Conservation (phyloP, 2,888 invertebrate species). For the Lumbricus terrestris region DNA sequence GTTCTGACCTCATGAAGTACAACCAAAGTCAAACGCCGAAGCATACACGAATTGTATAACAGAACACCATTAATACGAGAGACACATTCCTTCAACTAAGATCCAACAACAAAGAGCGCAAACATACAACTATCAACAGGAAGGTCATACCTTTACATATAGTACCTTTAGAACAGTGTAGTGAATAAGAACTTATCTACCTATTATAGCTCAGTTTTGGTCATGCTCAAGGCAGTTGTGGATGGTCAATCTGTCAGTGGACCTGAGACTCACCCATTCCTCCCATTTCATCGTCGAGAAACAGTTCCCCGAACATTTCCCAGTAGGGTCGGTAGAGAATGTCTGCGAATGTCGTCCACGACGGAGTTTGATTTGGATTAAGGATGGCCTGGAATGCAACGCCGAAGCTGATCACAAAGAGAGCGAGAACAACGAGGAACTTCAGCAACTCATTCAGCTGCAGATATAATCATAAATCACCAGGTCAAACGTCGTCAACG, state of each 20-base stretch:
- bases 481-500: neutral
- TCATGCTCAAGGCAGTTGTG: no score
- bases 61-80: neutral
- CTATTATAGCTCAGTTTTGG: no score
- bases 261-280: constrained; percentile 33
- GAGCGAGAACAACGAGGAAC: constrained; percentile 30
- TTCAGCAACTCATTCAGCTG: constrained; percentile 31
- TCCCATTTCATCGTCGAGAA: constrained; percentile 25
- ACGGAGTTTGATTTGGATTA: constrained; percentile 22
- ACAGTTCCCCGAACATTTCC: constrained; percentile 36
- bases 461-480: neutral
- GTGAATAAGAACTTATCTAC: neutral
- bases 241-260: no score
- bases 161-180: neutral
- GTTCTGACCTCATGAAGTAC: neutral
- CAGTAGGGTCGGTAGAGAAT: constrained; percentile 35
- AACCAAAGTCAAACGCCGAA: neutral
- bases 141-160: neutral
- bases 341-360: constrained; percentile 27
- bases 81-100: neutral
- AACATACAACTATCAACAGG: neutral
- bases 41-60: no score
- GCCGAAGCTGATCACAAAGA: constrained; percentile 36
- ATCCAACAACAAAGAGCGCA: neutral
- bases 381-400: constrained; percentile 35